Evolutionary conservation across 2,113 vertebrate species (phyloP), one percentile per base, ranked within the genome.

Genomic region (Myxocyprinus asiaticus): DNA sequence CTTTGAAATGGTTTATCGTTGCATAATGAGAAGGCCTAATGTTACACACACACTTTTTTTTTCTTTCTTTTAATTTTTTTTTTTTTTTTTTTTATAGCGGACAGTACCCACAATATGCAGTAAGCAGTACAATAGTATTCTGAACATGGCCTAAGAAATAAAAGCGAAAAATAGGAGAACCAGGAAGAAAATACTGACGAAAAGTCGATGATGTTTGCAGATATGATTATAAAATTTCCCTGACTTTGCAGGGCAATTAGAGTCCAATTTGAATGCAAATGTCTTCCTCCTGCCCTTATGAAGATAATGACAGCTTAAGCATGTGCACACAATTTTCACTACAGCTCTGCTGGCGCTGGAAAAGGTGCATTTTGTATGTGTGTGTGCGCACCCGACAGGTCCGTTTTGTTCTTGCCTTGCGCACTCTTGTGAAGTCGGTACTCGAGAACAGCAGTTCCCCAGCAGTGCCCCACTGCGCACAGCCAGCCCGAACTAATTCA

Each of bases 221-320:
- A 86, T 86, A 84, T 88, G 87, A 88, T 90, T 85, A 88, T 67
- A 83, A 81, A 70, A 76, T 85, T 81, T 83, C 78, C 83, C 79
- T 89, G 86, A 77, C 82, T 87, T 90, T 84, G 74, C 84, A 74
- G 85, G 81, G 51, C 82, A 81, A 78, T 88, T 85, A 87, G 85
- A 83, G 81, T 87, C 77, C 78, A 87, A 80, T 81, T 76, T 82
- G 56, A 79, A 64, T 82, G 74, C 80, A 87, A 88, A 90, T 85
- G 71, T 81, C 69, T 74, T 56, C 81, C 86, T 76, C 51, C 47
- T 65, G 75, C 14, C 69, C 47, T 75, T 58, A 65, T 83, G 71
- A 65, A 68, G 68, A 77, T 77, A 84, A 87, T 58, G 70, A 50
- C n/a, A 53, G 77, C 56, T 80, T 77, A 67, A 78, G 56, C 77